Percentiles rank a stretch among this genome's conserved stretches.
Evolutionary conservation across 2,113 vertebrate species (phyloP).

Genomic region (Tetrao urogallus): DNA sequence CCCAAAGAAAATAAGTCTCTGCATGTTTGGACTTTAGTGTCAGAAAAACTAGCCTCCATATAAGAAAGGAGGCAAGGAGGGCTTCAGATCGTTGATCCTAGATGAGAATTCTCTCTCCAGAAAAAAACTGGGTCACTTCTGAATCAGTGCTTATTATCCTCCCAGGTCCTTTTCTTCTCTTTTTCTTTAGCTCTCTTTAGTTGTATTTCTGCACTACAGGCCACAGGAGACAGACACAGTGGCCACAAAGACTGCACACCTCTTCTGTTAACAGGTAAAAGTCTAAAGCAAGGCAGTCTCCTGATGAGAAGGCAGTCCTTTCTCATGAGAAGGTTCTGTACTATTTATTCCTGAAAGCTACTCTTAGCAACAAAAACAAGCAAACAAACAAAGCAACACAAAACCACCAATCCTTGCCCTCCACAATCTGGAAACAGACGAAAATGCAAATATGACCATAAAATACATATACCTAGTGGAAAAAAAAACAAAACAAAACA

Average conservation of each 20-base stretch:
- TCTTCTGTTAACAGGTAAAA: not conserved
- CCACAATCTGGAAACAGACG: not conserved
- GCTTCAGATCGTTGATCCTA: not conserved
- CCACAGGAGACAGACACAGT: not conserved
- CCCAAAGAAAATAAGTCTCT: not conserved
- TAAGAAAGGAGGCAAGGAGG: not conserved
- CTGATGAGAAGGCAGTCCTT: not conserved
- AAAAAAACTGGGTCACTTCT: not conserved
- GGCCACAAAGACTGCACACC: not conserved
- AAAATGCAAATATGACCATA: not conserved
- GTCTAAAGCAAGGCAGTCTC: not conserved
- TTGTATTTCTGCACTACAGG: not conserved
- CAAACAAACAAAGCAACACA: not conserved
- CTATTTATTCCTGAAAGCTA: not conserved
- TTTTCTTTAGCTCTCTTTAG: not conserved
- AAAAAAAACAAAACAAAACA: not conserved
- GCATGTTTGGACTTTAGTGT: accelerated
- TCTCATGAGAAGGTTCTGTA: not conserved
- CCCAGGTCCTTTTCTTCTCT: not conserved
- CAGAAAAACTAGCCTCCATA: not conserved
- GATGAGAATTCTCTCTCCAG: not conserved
- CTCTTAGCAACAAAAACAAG: not conserved
- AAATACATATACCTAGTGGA: not conserved
- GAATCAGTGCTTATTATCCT: not conserved
- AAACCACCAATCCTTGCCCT: not conserved